phyloP scores from a whole-genome alignment of 2,113 vertebrate genomes.

The Cinclus cinclus region DNA sequence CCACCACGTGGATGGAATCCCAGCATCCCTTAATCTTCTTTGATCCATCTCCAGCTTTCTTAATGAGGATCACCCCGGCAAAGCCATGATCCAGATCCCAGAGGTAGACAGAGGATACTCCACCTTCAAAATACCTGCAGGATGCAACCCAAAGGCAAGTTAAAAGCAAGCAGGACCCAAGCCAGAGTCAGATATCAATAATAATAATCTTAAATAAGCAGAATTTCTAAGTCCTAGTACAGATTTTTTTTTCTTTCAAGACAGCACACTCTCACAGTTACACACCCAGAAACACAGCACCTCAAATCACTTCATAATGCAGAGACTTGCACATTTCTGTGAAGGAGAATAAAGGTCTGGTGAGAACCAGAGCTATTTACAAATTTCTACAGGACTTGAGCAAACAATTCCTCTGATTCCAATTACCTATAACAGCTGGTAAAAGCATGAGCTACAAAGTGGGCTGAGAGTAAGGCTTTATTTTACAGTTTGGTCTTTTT shows the following conservation, averaged over 20 bases:
- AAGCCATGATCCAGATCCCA: slow-evolving; percentile 99
- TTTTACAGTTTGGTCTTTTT: not conserved
- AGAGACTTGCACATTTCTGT: not conserved
- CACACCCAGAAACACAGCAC: not conserved
- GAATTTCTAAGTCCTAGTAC: not conserved
- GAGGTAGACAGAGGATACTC: slow-evolving; percentile 98
- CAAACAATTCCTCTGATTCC: not conserved
- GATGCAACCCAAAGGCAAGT: slow-evolving; percentile 1
- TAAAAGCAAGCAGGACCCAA: not conserved
- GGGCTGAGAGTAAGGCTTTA: not conserved
- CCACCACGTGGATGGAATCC: slow-evolving; percentile 99
- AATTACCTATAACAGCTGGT: slow-evolving; percentile 34
- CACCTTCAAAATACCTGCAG: slow-evolving; percentile 97
- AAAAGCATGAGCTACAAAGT: not conserved
- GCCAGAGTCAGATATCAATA: not conserved
- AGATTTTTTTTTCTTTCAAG: not conserved
- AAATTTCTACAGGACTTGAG: not conserved
- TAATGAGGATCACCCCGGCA: slow-evolving; percentile 98
- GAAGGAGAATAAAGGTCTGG: not conserved
- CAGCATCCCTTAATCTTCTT: slow-evolving; percentile 99
- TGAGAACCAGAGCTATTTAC: not conserved
- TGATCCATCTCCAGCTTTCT: slow-evolving; percentile 98
- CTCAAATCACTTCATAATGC: not conserved
- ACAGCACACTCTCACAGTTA: not conserved
- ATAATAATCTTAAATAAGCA: not conserved